Evolutionary conservation across 2,888 invertebrate genomes (phyloP).

Genomic region (Sarcophaga variegata): DNA sequence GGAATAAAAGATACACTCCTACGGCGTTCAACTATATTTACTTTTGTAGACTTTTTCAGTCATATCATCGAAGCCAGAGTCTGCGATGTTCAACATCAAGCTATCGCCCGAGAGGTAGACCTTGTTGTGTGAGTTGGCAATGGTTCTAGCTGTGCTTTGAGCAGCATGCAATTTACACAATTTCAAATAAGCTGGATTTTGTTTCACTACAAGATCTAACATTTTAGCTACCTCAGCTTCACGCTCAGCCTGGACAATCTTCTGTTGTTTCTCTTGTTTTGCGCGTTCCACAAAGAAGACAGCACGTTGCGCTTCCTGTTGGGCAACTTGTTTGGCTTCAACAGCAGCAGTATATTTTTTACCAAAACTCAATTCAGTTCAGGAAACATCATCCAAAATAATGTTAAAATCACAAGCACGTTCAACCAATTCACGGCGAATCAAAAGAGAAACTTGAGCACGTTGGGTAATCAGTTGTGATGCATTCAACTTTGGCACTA

Average conservation of each 20-base stretch:
- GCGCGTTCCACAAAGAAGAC: conserved; percentile 99
- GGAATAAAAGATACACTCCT: no score
- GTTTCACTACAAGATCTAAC: conserved; percentile 96
- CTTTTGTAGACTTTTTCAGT: conserved; percentile 91
- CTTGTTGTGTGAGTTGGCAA: conserved; percentile 97
- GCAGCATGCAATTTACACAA: conserved; percentile 98
- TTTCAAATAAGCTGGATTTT: conserved; percentile 99
- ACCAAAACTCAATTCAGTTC: conserved; percentile 99
- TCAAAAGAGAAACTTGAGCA: conserved; percentile 96
- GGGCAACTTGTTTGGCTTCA: conserved; percentile 99
- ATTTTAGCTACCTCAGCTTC: conserved; percentile 99
- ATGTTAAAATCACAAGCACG: conserved; percentile 99
- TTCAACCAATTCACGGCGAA: conserved; percentile 95
- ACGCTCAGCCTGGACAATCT: conserved; percentile 99
- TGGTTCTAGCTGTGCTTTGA: conserved; percentile 97
- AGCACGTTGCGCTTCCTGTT: conserved; percentile 99
- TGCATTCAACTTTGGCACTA: conserved; percentile 99
- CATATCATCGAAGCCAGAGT: conserved; percentile 94
- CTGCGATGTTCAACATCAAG: conserved; percentile 98
- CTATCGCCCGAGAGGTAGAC: conserved; percentile 96
- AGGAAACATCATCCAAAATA: conserved; percentile 98
- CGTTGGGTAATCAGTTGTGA: conserved; percentile 99
- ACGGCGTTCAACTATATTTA: conserved; percentile 82
- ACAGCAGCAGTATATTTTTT: conserved; percentile 99
- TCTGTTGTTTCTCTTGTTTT: conserved; percentile 98